Evolutionary conservation across 2,888 invertebrate genomes (phyloP).

Genomic region (Spisula subtruncata): DNA sequence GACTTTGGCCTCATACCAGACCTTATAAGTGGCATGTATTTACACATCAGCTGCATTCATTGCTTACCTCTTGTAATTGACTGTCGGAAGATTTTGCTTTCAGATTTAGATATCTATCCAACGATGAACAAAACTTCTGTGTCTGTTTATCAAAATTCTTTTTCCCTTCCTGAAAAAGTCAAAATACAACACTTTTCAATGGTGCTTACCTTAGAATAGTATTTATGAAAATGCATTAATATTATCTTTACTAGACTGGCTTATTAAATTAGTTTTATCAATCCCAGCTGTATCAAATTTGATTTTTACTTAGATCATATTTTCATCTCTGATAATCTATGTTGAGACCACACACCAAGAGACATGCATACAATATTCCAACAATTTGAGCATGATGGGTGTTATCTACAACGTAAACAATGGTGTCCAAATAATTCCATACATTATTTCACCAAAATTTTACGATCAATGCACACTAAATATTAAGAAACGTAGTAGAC

Average conservation of each 20-base stretch:
- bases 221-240: not conserved
- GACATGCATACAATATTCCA: too few relatives aligned
- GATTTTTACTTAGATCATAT: too few relatives aligned
- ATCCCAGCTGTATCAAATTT: too few relatives aligned
- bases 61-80: slow-evolving; percentile 95
- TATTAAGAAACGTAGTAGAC: too few relatives aligned
- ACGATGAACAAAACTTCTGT: slow-evolving; percentile 98
- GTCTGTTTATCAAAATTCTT: slow-evolving; percentile 99
- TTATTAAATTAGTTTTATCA: too few relatives aligned
- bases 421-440: too few relatives aligned
- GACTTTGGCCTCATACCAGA: not conserved
- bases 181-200: slow-evolving; percentile 3
- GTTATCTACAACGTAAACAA: too few relatives aligned
- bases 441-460: too few relatives aligned
- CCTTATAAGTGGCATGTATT: not conserved
- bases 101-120: slow-evolving; percentile 95
- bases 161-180: slow-evolving; percentile 93
- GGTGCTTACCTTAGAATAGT: not conserved
- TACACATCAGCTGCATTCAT: slow-evolving; percentile 11
- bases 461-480: too few relatives aligned
- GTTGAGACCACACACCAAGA: too few relatives aligned
- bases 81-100: slow-evolving; percentile 90
- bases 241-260: not conserved
- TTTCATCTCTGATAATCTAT: too few relatives aligned
- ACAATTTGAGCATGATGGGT: too few relatives aligned